These are phyloP conservation scores for Caenorhabditis macrosperma DNA, from an alignment of 2,888 invertebrate species.

Conservation along the genomic window DNA sequence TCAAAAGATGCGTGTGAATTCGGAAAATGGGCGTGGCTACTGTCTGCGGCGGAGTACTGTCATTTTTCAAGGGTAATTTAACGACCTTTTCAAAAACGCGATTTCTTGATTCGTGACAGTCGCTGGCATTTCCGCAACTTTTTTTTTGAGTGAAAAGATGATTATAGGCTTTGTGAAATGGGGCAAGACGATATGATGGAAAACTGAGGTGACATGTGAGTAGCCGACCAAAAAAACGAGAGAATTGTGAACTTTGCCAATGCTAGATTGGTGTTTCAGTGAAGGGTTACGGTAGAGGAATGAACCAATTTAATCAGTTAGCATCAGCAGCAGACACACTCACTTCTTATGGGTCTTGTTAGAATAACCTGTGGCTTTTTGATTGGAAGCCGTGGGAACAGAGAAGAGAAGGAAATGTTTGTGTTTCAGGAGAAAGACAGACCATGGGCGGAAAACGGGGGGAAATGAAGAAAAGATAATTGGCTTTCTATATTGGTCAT, in stretches of 20 bases:
- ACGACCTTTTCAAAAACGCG: constrained; percentile 46
- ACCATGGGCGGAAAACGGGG: neutral
- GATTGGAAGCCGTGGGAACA: too few relatives aligned
- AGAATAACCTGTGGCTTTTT: too few relatives aligned
- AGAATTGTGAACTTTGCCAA: neutral
- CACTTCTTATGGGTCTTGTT: too few relatives aligned
- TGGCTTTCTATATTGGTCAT: constrained; percentile 36
- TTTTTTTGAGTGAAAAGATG: constrained; percentile 54
- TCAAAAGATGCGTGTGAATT: constrained; percentile 36
- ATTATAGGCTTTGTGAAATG: constrained; percentile 45
- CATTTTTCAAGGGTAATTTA: constrained; percentile 22
- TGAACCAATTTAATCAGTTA: too few relatives aligned
- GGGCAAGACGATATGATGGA: constrained; percentile 29
- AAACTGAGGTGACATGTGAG: constrained; percentile 36
- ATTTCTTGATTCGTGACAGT: constrained; percentile 35
- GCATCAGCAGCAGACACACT: too few relatives aligned
- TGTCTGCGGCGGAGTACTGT: constrained; percentile 20
- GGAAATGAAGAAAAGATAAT: constrained; percentile 43
- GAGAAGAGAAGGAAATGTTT: too few relatives aligned
- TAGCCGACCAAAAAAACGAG: neutral
- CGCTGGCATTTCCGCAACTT: constrained; percentile 14
- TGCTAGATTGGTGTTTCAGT: constrained; percentile 7
- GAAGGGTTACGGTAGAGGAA: too few relatives aligned
- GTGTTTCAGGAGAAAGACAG: constrained; percentile 1
- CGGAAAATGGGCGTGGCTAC: constrained; percentile 23